Evolutionary conservation across 2,113 vertebrate genomes (phyloP), one percentile per base, ranked within the genome.

Genomic region (Bufo bufo): DNA sequence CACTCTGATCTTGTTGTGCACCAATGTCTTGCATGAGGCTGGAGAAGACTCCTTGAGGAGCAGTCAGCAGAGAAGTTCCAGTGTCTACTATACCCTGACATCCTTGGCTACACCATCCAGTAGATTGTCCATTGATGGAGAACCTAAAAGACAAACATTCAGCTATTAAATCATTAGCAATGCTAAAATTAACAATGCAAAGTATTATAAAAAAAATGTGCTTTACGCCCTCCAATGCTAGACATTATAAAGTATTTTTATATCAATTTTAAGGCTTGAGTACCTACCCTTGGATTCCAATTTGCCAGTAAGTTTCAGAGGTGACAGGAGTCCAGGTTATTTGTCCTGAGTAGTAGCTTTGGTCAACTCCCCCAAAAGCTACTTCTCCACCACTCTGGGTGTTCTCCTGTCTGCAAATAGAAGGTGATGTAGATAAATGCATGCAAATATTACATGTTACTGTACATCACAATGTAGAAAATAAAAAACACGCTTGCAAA

Each of bases 41-140:
- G 58, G 79, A 80, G 63, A 94, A 61, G 89, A 89, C 0, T 45
- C 90, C 54, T 19, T 84, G 52, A 69, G 93, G 94, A 17, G 87
- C 93, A 33, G 93, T 91, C 72, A 94, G 91, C 49, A 82, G 84
- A 3, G 94, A 94, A 43, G 94, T 95, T 74, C 94, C 94, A 2
- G 94, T 94, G 85, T 95, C 94, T 23, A 93, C 91, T 11, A 94
- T 91, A 6, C 90, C 91, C 90, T 94, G 94, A 87, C 94, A 96
- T 66, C 94, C 94, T 50, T 86, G 84, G 50, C 91, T 91, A 66
- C 93, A 94, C 92, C 90, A 93, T 78, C 91, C 88, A 2, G 87
- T 91, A 59, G 91, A 81, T 59, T 89, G 89, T 23, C 90, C 91
- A 23, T 87, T 89, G 63, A 95, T 88, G 33, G 86, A 19, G 85